A percentile compares a stretch with the other conserved stretches of the same genome.
These are phyloP conservation scores for Lepus europaeus DNA, from an alignment of 2,113 vertebrate genomes.

Conservation along the genomic window DNA sequence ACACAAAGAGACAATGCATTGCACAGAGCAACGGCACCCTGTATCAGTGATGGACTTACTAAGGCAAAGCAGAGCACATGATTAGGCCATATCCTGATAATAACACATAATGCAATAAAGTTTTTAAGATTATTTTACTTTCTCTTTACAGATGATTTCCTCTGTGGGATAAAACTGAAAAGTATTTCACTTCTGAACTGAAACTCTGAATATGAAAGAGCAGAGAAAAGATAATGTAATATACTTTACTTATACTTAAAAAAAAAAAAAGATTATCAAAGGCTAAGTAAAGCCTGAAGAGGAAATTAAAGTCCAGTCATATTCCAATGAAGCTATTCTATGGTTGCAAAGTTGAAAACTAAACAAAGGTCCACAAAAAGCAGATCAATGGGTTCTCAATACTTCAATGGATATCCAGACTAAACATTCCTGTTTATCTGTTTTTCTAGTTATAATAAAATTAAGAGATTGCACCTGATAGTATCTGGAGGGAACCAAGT, in stretches of 20 bases:
- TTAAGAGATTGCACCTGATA: background rate
- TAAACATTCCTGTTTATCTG: background rate
- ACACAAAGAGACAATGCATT: slow-evolving; percentile 53
- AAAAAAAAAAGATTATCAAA: background rate
- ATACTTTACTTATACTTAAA: background rate
- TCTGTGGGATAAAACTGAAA: background rate
- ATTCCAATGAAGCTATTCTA: background rate
- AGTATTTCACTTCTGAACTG: background rate
- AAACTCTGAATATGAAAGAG: slow-evolving; percentile 6
- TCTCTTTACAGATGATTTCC: background rate
- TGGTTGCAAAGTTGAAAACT: background rate
- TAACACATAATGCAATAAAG: slow-evolving; percentile 28
- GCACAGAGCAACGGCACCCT: background rate
- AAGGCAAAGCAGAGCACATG: slow-evolving; percentile 8
- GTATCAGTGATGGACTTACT: slow-evolving; percentile 49
- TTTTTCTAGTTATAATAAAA: background rate
- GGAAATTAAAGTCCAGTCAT: background rate
- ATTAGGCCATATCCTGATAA: slow-evolving; percentile 57
- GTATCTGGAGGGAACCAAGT: background rate
- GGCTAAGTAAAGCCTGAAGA: background rate
- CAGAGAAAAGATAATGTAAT: background rate
- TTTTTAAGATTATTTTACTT: slow-evolving; percentile 47
- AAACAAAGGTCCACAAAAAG: background rate
- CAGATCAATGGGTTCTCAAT: background rate
- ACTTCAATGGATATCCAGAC: background rate